Evolutionary conservation across 2,797 vertebrate genomes (phyloP).

Genomic region (Cheracebus regulus): DNA sequence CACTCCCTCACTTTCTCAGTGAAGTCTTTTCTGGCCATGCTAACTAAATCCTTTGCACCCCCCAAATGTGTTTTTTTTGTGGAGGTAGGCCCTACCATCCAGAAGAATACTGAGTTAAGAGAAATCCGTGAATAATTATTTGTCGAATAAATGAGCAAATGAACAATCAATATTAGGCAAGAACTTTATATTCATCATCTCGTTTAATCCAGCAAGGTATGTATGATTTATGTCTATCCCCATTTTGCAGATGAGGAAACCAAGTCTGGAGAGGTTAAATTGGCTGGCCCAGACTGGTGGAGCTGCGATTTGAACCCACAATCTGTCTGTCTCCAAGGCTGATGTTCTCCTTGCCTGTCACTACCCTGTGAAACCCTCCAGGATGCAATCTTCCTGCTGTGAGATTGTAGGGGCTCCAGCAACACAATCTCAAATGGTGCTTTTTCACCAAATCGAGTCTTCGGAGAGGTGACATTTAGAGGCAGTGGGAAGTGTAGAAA

Average conservation of each 20-base stretch:
- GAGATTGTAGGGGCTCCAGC: not conserved
- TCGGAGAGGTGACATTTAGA: not conserved
- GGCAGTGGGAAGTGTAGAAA: not conserved
- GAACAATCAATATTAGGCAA: not conserved
- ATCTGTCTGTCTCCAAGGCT: not conserved
- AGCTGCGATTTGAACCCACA: not conserved
- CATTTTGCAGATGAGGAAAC: not conserved
- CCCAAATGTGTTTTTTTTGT: not conserved
- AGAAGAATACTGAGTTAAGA: not conserved
- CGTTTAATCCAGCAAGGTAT: not conserved
- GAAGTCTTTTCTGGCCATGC: not conserved
- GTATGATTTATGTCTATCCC: not conserved
- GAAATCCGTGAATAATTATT: not conserved
- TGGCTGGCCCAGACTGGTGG: not conserved
- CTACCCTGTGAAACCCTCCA: not conserved
- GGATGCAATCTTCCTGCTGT: not conserved
- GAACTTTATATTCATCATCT: not conserved
- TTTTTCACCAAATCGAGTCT: not conserved
- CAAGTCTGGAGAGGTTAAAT: not conserved
- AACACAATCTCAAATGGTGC: not conserved
- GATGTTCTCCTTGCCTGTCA: not conserved
- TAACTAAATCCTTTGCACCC: not conserved
- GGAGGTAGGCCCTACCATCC: not conserved
- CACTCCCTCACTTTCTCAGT: not conserved
- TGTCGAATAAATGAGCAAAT: not conserved